Conservation (phyloP, 2,113 vertebrate genomes). For the Tonatia bakeri region DNA sequence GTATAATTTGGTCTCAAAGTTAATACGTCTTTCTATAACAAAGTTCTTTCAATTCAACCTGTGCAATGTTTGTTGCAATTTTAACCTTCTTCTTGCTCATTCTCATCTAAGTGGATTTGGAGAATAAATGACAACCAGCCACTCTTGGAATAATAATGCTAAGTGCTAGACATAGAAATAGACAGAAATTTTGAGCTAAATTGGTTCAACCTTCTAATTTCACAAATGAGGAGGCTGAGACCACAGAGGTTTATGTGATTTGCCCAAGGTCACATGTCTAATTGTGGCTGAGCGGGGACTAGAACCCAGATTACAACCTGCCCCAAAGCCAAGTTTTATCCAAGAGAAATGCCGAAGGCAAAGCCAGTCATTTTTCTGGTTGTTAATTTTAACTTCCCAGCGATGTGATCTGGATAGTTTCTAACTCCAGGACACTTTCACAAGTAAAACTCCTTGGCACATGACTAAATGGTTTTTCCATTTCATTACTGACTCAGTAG, state of each 20-base stretch:
- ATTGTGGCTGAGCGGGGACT: background rate
- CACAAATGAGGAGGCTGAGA: slow-evolving; percentile 31
- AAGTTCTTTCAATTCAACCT: background rate
- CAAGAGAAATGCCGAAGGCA: slow-evolving; percentile 20
- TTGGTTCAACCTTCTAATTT: slow-evolving; percentile 43
- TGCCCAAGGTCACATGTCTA: slow-evolving; percentile 2
- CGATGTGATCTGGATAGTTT: slow-evolving; percentile 38
- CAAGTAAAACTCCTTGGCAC: slow-evolving; percentile 31
- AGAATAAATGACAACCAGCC: slow-evolving; percentile 20
- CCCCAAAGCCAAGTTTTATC: slow-evolving; percentile 20
- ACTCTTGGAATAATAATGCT: background rate
- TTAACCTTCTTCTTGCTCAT: background rate
- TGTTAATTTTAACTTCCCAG: slow-evolving; percentile 56
- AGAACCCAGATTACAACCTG: slow-evolving; percentile 26
- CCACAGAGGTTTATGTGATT: slow-evolving; percentile 25
- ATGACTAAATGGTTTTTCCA: slow-evolving; percentile 12
- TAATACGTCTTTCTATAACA: background rate
- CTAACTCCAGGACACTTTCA: slow-evolving; percentile 31
- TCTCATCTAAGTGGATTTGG: slow-evolving; percentile 27
- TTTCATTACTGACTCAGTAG: slow-evolving; percentile 23
- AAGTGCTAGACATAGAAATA: background rate
- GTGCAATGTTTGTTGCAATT: background rate
- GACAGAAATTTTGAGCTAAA: background rate
- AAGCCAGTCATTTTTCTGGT: slow-evolving; percentile 34
- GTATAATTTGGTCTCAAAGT: background rate